Conservation (phyloP, 2,113 vertebrate genomes). For the Dicentrarchus labrax region DNA sequence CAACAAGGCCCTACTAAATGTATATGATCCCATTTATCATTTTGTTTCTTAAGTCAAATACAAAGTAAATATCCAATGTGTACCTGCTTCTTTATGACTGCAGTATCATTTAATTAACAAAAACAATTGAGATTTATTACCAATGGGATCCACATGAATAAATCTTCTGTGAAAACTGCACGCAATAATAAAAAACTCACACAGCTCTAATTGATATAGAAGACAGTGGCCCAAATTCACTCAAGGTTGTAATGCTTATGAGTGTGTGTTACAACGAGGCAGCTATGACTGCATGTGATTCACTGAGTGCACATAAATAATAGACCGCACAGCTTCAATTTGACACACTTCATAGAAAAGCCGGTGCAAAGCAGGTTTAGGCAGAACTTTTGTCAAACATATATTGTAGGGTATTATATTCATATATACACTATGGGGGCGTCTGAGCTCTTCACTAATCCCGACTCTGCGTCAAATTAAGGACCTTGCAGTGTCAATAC, state of each 20-base stretch:
- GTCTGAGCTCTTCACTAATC: slow-evolving; percentile 56
- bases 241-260: slow-evolving; percentile 53
- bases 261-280: slow-evolving; percentile 44
- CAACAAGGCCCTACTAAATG: background rate
- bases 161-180: slow-evolving; percentile 52
- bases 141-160: slow-evolving; percentile 57
- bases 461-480: slow-evolving; percentile 45
- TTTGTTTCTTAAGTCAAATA: slow-evolving; percentile 53
- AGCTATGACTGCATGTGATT: slow-evolving; percentile 42
- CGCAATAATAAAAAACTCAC: slow-evolving; percentile 58
- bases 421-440: slow-evolving; percentile 13
- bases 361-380: slow-evolving; percentile 51
- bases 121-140: slow-evolving; percentile 70
- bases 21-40: slow-evolving; percentile 63
- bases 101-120: slow-evolving; percentile 50
- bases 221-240: slow-evolving; percentile 61
- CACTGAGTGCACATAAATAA: slow-evolving; percentile 59
- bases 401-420: slow-evolving; percentile 32
- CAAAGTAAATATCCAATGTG: slow-evolving; percentile 46
- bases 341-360: slow-evolving; percentile 60
- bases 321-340: slow-evolving; percentile 51
- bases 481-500: slow-evolving; percentile 38
- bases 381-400: slow-evolving; percentile 59
- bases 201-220: slow-evolving; percentile 71
- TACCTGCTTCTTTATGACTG: slow-evolving; percentile 42